Base-by-base conservation (phyloP, 2,113 vertebrate genomes). In the Coptodon bakossiorum region DNA sequence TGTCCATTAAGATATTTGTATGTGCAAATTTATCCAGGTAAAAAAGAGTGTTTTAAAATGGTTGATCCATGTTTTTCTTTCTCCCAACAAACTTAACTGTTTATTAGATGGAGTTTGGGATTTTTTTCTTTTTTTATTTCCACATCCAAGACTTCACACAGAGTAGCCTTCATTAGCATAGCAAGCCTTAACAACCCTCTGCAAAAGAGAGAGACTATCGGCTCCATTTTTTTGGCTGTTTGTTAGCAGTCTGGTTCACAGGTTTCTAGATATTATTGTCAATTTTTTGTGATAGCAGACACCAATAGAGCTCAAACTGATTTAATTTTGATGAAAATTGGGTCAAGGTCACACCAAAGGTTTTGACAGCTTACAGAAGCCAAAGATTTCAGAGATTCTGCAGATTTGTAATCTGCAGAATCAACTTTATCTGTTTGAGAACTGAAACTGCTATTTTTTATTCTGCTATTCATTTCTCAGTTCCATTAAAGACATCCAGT, bases 401-500 rank as follows among this genome's bases (percentile, higher is more conserved):
- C 22, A 22, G 22, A 22, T 22, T 36, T 71, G 38, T 2, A 48
- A 78, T 79, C 61, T 29, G 7, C 36, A 87, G 13, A 66, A 89
- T 81, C 11, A 16, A 40, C 59, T 86, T 57, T 43, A 71, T 90
- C 80, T 61, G 34, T 40, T 12, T 9, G 36, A 76, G 57, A 38
- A 22, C 6, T 22, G 27, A 54, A 84, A 38, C 71, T 85, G 59
- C 38, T 84, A 29, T 3, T 73, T 82, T 61, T 56, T 76, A 80
- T 48, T 81, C 45, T 36, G 24, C 34, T 80, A 29, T 91, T 88
- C 63, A 76, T 45, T 89, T 54, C 83, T 63, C 80, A 57, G n/a
- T 68, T 87, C 22, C 57, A 78, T 84, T 88, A 88, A 90, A 88
- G 54, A 24, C 73, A 19, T 0, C n/a, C 66, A 4, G 52, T n/a